Conservation (phyloP, 2,888 invertebrate species). For the Drosophila anceps region DNA sequence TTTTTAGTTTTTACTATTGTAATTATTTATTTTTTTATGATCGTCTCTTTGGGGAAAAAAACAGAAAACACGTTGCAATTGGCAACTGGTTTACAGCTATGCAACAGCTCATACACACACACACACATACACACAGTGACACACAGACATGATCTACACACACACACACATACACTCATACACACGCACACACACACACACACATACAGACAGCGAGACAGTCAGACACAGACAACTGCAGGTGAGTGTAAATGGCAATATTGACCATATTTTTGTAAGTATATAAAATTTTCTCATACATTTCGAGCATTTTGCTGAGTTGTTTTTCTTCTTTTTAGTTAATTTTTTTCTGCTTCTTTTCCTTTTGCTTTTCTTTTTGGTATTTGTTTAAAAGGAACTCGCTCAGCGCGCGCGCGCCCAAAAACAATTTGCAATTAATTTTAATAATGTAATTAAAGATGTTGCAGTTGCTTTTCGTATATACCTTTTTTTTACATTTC, state of each 20-base stretch:
- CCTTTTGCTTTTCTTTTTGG: too few species aligned
- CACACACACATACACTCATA: not conserved
- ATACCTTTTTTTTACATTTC: constrained; percentile 76
- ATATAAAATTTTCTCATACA: constrained; percentile 39
- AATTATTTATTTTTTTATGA: constrained; percentile 24
- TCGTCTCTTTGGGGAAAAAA: constrained; percentile 50
- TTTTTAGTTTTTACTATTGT: constrained; percentile 7
- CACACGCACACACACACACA: constrained; percentile 13
- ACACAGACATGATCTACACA: constrained; percentile 12
- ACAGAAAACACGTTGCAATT: constrained; percentile 76
- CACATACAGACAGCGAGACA: not conserved
- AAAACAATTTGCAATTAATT: constrained; percentile 36
- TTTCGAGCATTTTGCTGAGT: constrained; percentile 19
- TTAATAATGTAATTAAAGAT: constrained; percentile 31
- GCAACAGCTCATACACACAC: constrained; percentile 62
- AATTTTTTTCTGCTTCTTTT: not conserved
- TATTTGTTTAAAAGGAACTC: not conserved
- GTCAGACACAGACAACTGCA: constrained; percentile 51
- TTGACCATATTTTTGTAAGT: constrained; percentile 47
- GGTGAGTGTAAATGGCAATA: constrained; percentile 73
- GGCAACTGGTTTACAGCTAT: constrained; percentile 80
- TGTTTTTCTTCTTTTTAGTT: not conserved
- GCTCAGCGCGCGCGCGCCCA: constrained; percentile 17
- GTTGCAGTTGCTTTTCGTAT: constrained; percentile 38
- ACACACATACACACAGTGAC: constrained; percentile 23